These are phyloP conservation scores for Bruchidius siliquastri DNA, from an alignment of 2,888 invertebrate species.

Conservation along the genomic window DNA sequence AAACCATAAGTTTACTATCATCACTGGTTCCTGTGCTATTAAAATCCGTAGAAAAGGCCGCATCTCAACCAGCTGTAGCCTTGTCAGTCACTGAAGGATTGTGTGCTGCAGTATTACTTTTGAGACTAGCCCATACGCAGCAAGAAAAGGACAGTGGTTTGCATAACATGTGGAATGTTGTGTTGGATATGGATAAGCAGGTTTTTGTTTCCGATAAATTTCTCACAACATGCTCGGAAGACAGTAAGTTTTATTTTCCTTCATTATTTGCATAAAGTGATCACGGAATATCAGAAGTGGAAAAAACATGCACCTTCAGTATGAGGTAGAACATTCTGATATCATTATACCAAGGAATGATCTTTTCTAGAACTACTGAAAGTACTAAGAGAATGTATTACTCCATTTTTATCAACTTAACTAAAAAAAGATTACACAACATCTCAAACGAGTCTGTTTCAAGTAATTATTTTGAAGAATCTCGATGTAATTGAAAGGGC, in stretches of 20 bases:
- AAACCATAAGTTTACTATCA: slow-evolving; percentile 47
- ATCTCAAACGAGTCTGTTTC: too few species aligned
- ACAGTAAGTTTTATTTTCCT: slow-evolving; percentile 46
- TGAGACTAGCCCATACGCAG: slow-evolving; percentile 53
- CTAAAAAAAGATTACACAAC: too few species aligned
- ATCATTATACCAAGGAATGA: too few species aligned
- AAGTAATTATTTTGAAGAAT: too few species aligned
- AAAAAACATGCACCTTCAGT: too few species aligned
- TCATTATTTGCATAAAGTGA: neutral
- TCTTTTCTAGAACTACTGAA: too few species aligned
- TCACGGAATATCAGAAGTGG: too few species aligned
- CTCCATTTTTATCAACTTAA: too few species aligned
- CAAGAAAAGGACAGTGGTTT: slow-evolving; percentile 51
- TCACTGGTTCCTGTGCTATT: slow-evolving; percentile 60
- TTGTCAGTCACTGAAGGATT: slow-evolving; percentile 68
- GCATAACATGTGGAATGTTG: slow-evolving; percentile 61
- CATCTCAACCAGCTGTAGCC: slow-evolving; percentile 68
- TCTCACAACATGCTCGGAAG: slow-evolving; percentile 64
- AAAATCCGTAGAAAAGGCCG: slow-evolving; percentile 71
- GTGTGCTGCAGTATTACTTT: slow-evolving; percentile 62
- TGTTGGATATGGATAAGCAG: slow-evolving; percentile 73
- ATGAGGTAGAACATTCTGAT: too few species aligned
- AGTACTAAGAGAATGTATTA: too few species aligned
- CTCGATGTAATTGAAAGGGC: too few species aligned
- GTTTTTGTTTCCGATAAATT: slow-evolving; percentile 80